A percentile compares a stretch with the other conserved stretches of the same genome.
Conservation (phyloP, 2,113 vertebrate genomes). For the Meleagris gallopavo region DNA sequence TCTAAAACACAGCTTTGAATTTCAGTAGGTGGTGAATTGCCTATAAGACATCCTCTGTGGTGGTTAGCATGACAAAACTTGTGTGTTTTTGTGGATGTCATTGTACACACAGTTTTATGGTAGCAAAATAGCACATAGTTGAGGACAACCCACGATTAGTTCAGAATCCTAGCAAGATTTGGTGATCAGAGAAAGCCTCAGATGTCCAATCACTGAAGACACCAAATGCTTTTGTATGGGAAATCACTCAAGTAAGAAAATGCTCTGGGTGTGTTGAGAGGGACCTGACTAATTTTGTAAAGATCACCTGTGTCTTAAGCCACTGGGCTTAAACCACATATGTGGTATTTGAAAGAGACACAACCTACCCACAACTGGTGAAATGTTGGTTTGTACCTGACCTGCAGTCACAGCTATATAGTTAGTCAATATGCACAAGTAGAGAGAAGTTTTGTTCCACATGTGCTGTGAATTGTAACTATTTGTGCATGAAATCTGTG, state of each 20-base stretch:
- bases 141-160: not conserved
- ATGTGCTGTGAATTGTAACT: rapidly evolving
- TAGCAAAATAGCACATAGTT: not conserved
- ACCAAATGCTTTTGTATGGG: not conserved
- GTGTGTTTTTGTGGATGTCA: not conserved
- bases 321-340: not conserved
- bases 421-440: rapidly evolving
- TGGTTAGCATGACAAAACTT: not conserved
- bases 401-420: not conserved
- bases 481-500: not conserved
- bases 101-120: not conserved
- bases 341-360: not conserved
- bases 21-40: not conserved
- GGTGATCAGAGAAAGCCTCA: not conserved
- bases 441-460: not conserved
- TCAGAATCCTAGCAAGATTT: not conserved
- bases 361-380: not conserved
- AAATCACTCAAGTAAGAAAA: not conserved
- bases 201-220: not conserved
- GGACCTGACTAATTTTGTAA: not conserved
- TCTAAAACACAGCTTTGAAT: not conserved
- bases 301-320: not conserved
- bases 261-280: too few relatives aligned
- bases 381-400: not conserved
- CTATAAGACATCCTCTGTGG: not conserved